Evolutionary conservation across 2,888 invertebrate genomes (phyloP).

Genomic region (Drosophila mercatorum): DNA sequence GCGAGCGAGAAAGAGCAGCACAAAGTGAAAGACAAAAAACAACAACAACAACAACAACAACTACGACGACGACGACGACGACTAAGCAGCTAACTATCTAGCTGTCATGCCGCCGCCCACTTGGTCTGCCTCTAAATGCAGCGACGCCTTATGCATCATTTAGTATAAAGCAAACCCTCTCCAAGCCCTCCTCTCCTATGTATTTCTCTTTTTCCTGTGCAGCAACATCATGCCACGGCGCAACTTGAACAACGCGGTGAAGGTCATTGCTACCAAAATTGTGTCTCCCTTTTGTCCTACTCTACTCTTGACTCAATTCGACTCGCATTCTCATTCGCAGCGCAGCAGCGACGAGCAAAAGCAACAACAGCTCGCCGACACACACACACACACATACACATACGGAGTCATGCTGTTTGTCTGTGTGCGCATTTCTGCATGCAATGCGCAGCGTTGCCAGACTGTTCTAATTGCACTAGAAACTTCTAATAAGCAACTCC

Average conservation of each 20-base stretch:
- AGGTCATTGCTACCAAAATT: constrained; percentile 85
- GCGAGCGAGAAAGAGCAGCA: background rate
- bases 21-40: constrained; percentile 2
- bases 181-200: constrained; percentile 16
- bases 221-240: constrained; percentile 50
- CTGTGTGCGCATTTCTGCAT: constrained; percentile 33
- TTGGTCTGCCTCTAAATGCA: constrained; percentile 16
- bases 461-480: background rate
- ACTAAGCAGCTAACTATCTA: constrained; percentile 48
- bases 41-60: background rate
- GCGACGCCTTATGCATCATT: constrained; percentile 68
- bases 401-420: background rate
- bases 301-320: constrained; percentile 70
- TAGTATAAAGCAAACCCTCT: constrained; percentile 25
- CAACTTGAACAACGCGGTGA: constrained; percentile 85
- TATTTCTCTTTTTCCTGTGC: constrained; percentile 49
- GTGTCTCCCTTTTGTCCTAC: constrained; percentile 83
- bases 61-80: constrained; percentile 26
- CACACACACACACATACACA: background rate
- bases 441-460: constrained; percentile 47
- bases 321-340: constrained; percentile 56
- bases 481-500: constrained; percentile 6
- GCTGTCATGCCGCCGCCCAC: constrained; percentile 34
- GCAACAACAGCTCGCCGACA: constrained; percentile 11
- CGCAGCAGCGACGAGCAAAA: constrained; percentile 41